phyloP scores from a whole-genome alignment of 2,888 invertebrate genomes.

The Heliconius ethilla region DNA sequence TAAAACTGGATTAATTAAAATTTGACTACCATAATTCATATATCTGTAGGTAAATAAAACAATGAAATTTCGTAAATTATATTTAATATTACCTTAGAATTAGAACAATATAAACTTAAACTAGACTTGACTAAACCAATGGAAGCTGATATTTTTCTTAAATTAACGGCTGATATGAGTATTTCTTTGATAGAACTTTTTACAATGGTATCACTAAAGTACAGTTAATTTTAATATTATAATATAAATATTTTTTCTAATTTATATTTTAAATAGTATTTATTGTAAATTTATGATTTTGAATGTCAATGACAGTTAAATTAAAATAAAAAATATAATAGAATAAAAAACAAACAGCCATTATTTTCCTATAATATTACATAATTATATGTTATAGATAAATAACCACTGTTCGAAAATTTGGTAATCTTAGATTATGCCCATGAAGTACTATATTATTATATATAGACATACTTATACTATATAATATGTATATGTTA shows the following conservation, averaged over 20 bases:
- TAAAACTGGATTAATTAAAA: neutral
- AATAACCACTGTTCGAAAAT: conserved; percentile 30
- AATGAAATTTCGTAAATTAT: conserved; percentile 30
- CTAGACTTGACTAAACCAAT: conserved; percentile 46
- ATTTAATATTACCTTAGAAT: conserved; percentile 58
- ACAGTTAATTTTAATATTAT: conserved; percentile 55
- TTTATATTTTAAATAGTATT: conserved; percentile 30
- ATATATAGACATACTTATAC: conserved; percentile 19
- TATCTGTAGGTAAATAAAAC: conserved; percentile 30
- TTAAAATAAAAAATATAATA: neutral
- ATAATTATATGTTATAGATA: neutral
- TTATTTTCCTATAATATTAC: neutral
- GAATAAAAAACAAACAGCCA: neutral
- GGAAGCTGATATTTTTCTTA: conserved; percentile 41
- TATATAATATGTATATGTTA: neutral
- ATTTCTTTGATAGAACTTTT: conserved; percentile 46
- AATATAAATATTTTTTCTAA: conserved; percentile 51
- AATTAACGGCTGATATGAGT: conserved; percentile 44
- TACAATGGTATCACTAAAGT: conserved; percentile 54
- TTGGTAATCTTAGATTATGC: conserved; percentile 41
- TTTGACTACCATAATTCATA: neutral
- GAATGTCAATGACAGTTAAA: neutral
- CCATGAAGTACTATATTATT: conserved; percentile 31
- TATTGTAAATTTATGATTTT: neutral
- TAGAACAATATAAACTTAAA: conserved; percentile 57